Evolutionary conservation across 2,888 invertebrate species (phyloP).

Genomic region (Orthonychiurus folsomi): DNA sequence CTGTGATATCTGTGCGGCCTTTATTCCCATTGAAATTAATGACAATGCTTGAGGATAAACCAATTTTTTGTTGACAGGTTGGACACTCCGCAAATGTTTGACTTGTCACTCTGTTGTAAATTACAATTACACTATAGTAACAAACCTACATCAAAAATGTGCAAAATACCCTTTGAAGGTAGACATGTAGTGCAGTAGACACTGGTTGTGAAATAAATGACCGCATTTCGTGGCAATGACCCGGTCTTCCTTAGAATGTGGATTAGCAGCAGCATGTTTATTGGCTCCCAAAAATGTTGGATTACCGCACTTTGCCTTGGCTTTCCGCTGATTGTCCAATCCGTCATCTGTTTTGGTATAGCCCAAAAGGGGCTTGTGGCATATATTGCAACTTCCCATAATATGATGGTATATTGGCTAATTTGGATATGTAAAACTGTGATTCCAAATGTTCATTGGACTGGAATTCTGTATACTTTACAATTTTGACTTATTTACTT

Average conservation of each 20-base stretch:
- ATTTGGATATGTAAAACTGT: no score
- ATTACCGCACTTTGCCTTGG: no score
- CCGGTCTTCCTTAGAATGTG: neutral
- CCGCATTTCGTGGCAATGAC: neutral
- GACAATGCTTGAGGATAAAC: neutral
- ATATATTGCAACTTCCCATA: no score
- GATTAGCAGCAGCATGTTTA: neutral
- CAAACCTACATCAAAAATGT: neutral
- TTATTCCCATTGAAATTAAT: neutral
- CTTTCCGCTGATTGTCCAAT: no score
- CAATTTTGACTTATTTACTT: no score
- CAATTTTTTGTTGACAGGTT: neutral
- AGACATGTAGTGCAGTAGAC: neutral
- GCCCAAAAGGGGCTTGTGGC: no score
- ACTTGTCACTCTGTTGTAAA: neutral
- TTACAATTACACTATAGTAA: neutral
- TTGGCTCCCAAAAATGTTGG: no score
- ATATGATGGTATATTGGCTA: no score
- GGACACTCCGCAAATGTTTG: constrained; percentile 6
- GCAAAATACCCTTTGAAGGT: neutral
- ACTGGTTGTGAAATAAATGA: constrained; percentile 2
- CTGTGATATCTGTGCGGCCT: neutral
- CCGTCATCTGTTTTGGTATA: no score
- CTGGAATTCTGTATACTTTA: no score
- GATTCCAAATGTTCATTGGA: no score